Base-by-base conservation (phyloP, 2,113 vertebrate species). In the Aix galericulata region DNA sequence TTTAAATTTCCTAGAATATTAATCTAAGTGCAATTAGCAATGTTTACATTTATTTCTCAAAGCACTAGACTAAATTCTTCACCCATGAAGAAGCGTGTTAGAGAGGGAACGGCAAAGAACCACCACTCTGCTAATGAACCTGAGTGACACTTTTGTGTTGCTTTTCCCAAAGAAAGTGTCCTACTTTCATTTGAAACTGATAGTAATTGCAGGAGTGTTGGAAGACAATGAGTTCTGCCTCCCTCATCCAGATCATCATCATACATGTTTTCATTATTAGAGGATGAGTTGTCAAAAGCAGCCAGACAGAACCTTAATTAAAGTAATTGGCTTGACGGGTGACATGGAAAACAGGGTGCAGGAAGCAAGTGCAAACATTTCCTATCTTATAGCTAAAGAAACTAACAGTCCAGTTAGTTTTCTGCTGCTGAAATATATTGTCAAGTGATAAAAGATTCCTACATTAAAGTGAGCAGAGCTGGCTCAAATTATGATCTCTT, bases 11-110 rank as follows among this genome's bases (percentile, higher is more conserved):
- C 59, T 88, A 68, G 83, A 79, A 86, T 93, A 93, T 91, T 90
- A 92, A 86, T 95, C 76, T 80, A 84, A 88, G 13, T 63, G 32
- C 81, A 92, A 56, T 94, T 97, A 97, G n/a, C 46, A 85, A 32
- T 62, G 76, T 62, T 92, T 93, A 17, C 27, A 14, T 91, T 72
- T 91, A 27, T 86, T 44, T 92, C 36, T 50, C 17, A 44, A 68
- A 93, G 59, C 44, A 79, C 32, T 75, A n/a, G 59, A 48, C 69
- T 88, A 64, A 81, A 76, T 72, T 82, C 76, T 55, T 94, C 68
- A 76, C 23, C 76, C 50, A 52, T 59, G 66, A 95, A 87, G 69
- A 91, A 68, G 18, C 81, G 29, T 4, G 11, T 74, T 52, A 11
- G 22, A 82, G 17, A 8, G 4, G 44, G 86, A 94, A 79, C 40